Evolutionary conservation across 1,140 invertebrate species (phyloP), one percentile per base, ranked within the genome.

Genomic region (Drosophila subobscura): DNA sequence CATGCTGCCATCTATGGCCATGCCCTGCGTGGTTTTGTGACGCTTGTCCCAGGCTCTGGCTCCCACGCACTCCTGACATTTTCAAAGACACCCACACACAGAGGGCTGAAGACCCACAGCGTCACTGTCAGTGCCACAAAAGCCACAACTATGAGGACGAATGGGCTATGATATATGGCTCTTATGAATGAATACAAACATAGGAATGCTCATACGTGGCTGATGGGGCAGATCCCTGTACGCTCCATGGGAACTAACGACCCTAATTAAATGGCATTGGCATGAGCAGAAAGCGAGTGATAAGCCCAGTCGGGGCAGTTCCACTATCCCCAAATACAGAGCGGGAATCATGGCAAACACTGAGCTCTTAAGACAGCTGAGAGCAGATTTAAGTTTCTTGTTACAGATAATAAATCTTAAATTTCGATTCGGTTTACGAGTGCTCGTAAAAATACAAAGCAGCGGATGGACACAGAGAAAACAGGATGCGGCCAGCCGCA

Each of bases 381-480:
- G 59, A 45, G 27, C 52, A 74, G 77, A 81, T 81, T 86, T 74
- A 60, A 81, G 77, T 85, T 79, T 67, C 73, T 60, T 64, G 58
- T 78, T 72, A 65, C 65, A 75, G 81, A 85, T 81, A 85, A 85
- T 85, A 85, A 85, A 88, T 85, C 81, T 85, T 88, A 85, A 85
- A 85, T 80, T 85, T 80, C 73, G 70, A 75, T 81, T 61, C 55
- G 58, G 45, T 85, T 85, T 85, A 85, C 83, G 81, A 86, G 67
- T 47, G 55, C 77, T 85, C 83, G 77, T 85, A 85, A 85, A 72
- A 88, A 67, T 52, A 81, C 65, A 74, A 81, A 71, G 78, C 64
- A 37, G 49, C 29, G 29, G 47, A 51, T 55, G 72, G 40, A n/a
- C 49, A 50, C 56, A 53, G 40, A 42, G 33, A 12, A 45, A 20